Evolutionary conservation across 2,113 vertebrate genomes (phyloP).

Genomic region (Leucopternis melanops): DNA sequence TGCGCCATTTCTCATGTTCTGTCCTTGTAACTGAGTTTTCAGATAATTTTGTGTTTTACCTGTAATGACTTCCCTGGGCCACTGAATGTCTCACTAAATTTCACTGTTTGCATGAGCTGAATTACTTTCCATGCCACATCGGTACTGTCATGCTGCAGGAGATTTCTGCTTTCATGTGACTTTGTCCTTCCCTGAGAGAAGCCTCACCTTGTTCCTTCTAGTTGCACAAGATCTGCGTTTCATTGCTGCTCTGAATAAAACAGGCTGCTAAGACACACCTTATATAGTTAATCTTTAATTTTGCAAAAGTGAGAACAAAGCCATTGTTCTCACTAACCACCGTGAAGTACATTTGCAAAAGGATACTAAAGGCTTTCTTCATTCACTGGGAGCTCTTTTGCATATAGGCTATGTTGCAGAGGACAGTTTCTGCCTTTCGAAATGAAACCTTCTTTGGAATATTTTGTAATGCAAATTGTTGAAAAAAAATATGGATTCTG

Average conservation of each 20-base stretch:
- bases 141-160: not conserved
- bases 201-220: not conserved
- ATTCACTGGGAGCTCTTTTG: not conserved
- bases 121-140: not conserved
- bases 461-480: not conserved
- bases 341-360: constrained; percentile 36
- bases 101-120: not conserved
- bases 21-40: not conserved
- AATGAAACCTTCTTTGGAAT: not conserved
- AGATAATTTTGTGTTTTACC: not conserved
- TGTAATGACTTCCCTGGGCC: not conserved
- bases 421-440: not conserved
- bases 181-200: not conserved
- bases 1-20: not conserved
- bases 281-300: not conserved
- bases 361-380: not conserved
- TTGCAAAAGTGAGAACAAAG: constrained; percentile 35
- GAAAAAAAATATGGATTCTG: not conserved
- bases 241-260: not conserved
- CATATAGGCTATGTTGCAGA: not conserved
- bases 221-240: not conserved
- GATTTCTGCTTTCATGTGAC: not conserved
- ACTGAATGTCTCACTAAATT: not conserved
- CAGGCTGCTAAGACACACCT: not conserved
- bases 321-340: constrained; percentile 14